A percentile compares a stretch with the other conserved stretches of the same genome.
Conservation (phyloP, 2,113 vertebrate species). For the Geococcyx californianus region DNA sequence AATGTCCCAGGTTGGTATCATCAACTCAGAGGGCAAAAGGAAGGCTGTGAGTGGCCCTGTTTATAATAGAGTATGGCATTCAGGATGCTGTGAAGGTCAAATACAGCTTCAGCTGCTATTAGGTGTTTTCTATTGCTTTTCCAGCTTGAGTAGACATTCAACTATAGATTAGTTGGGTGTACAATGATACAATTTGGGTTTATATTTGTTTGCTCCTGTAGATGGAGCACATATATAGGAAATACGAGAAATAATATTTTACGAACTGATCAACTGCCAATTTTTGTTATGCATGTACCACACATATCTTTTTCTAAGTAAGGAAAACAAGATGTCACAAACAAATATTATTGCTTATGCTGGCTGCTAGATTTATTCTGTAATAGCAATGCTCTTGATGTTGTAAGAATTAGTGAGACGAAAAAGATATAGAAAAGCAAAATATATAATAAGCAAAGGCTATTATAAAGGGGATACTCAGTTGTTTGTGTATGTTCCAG, state of each 20-base stretch:
- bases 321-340: neutral
- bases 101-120: neutral
- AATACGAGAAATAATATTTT: neutral
- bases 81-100: neutral
- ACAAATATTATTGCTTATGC: neutral
- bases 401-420: neutral
- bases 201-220: neutral
- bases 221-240: neutral
- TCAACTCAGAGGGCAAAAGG: neutral
- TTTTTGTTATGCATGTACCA: neutral
- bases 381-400: neutral
- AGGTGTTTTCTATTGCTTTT: neutral
- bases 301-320: neutral
- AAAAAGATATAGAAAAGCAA: neutral
- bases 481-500: neutral
- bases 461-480: neutral
- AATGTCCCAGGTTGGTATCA: conserved; percentile 75
- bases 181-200: neutral
- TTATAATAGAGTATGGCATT: neutral
- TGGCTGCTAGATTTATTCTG: neutral
- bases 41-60: neutral
- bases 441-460: neutral
- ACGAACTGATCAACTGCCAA: neutral
- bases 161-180: neutral
- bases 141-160: neutral